Conservation (phyloP, 2,797 vertebrate genomes). For the Bovichtus diacanthus region DNA sequence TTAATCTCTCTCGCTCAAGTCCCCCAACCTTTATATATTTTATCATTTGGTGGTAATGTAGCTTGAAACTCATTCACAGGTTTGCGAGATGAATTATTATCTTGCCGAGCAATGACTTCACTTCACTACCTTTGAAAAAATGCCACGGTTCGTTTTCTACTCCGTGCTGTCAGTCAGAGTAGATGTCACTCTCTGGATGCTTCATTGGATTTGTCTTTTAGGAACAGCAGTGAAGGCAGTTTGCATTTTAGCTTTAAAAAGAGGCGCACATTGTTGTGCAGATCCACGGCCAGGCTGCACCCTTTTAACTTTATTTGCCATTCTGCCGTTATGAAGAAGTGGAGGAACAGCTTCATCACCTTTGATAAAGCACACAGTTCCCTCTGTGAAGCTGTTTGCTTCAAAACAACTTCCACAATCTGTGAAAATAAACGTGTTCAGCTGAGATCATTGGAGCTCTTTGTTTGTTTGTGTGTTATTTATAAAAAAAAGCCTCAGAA, state of each 20-base stretch:
- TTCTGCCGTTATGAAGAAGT: conserved; percentile 4
- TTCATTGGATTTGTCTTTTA: background rate
- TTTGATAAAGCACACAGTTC: conserved; percentile 27
- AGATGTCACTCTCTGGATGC: background rate
- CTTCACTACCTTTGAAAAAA: background rate
- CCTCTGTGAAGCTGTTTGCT: conserved; percentile 14
- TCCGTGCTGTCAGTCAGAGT: background rate
- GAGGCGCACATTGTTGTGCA: background rate
- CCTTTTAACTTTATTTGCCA: background rate
- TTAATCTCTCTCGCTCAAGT: background rate
- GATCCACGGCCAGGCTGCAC: background rate
- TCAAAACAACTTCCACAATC: conserved; percentile 18
- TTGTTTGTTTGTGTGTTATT: conserved; percentile 43
- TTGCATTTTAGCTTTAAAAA: background rate
- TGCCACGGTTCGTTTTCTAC: background rate
- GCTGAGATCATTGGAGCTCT: conserved; percentile 27
- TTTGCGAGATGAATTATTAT: background rate
- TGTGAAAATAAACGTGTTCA: conserved; percentile 26
- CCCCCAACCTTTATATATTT: too few species aligned
- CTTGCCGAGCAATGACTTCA: background rate
- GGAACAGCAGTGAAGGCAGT: background rate
- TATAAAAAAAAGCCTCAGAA: conserved; percentile 32
- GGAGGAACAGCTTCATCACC: background rate
- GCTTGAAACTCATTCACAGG: background rate
- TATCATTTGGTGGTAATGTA: background rate